Evolutionary conservation across 2,888 invertebrate genomes (phyloP), one percentile per base, ranked within the genome.

Genomic region (Heliconius ismenius): DNA sequence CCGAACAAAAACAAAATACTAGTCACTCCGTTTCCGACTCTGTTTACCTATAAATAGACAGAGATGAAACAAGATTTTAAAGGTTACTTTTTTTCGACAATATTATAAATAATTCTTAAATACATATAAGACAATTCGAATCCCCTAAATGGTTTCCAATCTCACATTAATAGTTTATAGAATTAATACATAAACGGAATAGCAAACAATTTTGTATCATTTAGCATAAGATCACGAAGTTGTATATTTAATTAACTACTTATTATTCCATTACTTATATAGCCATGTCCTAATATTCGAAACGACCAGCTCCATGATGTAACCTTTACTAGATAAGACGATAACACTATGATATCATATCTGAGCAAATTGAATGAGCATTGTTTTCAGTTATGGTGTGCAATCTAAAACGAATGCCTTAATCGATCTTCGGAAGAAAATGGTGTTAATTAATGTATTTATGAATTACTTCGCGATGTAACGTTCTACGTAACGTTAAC

Each of bases 271-370:
- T 32, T 26, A 26, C 62, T 43, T 39, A 18, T 4, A 21, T 54
- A 74, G 64, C 24, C 67, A 49, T 65, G 60, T 73, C 73, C 36
- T 72, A 74, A 77, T 74, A 79, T 63, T 74, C 63, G 15, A 67
- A 72, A 73, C 75, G 79, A 68, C 69, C 77, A 69, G 75, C 70
- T 60, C 62, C 63, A 77, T 78, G 73, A 77, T 73, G 73, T 79
- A 80, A 81, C 32, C 64, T 60, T 58, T 64, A 73, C 24, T 74
- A 77, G 80, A 83, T 81, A 79, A 78, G 54, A 54, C 63, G 82
- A 77, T 81, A 81, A 81, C 67, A 76, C 64, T 77, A 79, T 81
- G 81, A 80, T 82, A 81, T 83, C 81, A 81, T 81, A 74, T 80
- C 79, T 75, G 39, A 73, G 78, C 68, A 79, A 78, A 81, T 78